These are phyloP conservation scores for Anoura caudifer DNA, from an alignment of 2,113 vertebrate species.

Conservation along the genomic window DNA sequence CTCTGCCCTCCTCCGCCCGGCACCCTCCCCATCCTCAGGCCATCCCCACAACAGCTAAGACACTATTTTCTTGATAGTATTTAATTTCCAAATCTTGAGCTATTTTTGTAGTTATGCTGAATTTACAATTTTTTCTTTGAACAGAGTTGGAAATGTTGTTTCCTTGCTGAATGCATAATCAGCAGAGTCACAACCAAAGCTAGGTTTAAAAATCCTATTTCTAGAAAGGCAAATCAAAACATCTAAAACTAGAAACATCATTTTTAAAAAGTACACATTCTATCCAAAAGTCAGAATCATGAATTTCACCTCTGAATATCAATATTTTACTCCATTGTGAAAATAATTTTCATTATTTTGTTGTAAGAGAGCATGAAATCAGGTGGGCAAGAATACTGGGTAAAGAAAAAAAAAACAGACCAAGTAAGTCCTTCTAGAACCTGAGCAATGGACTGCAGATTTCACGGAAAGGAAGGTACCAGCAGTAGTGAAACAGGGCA, in stretches of 20 bases:
- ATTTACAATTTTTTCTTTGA: conserved; percentile 1
- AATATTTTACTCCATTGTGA: not conserved
- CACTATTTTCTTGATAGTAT: not conserved
- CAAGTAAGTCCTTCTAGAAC: not conserved
- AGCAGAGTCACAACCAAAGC: not conserved
- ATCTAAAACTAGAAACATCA: not conserved
- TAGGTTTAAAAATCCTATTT: not conserved
- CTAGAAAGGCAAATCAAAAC: not conserved
- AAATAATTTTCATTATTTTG: not conserved
- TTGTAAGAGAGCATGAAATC: not conserved
- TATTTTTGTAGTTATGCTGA: not conserved
- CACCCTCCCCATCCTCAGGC: too few species aligned
- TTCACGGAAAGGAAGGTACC: not conserved
- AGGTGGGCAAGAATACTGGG: not conserved
- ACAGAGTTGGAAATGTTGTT: not conserved
- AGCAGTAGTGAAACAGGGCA: not conserved
- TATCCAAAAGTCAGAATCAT: not conserved
- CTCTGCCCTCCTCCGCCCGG: too few species aligned
- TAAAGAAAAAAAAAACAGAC: not conserved
- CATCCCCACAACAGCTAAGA: not conserved
- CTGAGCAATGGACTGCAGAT: not conserved
- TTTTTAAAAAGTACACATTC: not conserved
- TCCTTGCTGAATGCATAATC: not conserved
- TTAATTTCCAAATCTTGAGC: conserved; percentile 1
- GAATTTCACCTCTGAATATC: not conserved